phyloP scores from a whole-genome alignment of 35 echinoderm and acorn worm genomes.

The Amphiura filiformis region DNA sequence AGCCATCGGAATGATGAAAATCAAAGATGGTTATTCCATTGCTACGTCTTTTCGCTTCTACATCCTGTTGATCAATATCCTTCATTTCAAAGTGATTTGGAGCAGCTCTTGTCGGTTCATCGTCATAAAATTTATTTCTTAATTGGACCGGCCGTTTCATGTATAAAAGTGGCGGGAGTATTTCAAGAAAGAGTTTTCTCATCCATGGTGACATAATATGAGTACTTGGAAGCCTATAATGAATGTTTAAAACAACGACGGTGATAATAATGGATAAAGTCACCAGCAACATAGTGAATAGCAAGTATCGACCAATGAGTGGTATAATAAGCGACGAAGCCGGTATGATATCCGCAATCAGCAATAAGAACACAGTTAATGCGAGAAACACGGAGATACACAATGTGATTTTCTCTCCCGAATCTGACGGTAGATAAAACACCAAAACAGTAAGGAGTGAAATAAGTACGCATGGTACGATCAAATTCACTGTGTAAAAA shows the following conservation, averaged over 20 bases:
- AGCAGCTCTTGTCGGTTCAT: too few species aligned
- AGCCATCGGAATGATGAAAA: neutral
- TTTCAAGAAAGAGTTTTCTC: slow-evolving; percentile 64
- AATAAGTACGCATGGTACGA: slow-evolving; percentile 84
- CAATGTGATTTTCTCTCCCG: too few species aligned
- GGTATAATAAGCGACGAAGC: slow-evolving; percentile 73
- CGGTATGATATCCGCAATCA: slow-evolving; percentile 82
- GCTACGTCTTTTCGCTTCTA: neutral
- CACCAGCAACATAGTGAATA: slow-evolving; percentile 84
- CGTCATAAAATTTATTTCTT: neutral
- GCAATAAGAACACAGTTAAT: slow-evolving; percentile 81
- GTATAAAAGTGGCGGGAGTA: slow-evolving; percentile 64
- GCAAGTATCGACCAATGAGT: slow-evolving; percentile 81
- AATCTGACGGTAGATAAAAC: too few species aligned
- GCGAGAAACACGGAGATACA: slow-evolving; percentile 92
- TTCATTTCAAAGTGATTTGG: neutral
- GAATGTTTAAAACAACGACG: slow-evolving; percentile 79
- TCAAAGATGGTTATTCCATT: neutral
- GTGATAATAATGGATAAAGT: slow-evolving; percentile 81
- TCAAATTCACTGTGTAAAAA: slow-evolving; percentile 83
- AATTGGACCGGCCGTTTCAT: slow-evolving; percentile 59
- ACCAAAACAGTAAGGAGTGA: slow-evolving; percentile 89
- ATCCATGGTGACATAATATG: slow-evolving; percentile 85
- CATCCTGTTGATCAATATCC: neutral
- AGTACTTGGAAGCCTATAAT: slow-evolving; percentile 58